Conservation (phyloP, 1,140 invertebrate species). For the Megathymus violae region DNA sequence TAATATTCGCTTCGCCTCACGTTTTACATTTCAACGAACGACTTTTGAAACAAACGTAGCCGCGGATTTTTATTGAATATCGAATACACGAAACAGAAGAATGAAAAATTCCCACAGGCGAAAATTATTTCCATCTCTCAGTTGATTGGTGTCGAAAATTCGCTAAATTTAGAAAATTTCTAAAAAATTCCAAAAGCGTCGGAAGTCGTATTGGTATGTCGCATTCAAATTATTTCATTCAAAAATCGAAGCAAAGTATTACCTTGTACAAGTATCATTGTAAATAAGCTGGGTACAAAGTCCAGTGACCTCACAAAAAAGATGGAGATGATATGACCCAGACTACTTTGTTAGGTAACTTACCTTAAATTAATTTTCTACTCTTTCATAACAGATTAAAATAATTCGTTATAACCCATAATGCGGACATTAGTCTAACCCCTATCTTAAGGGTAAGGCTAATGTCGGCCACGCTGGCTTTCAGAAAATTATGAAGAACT, state of each 20-base stretch:
- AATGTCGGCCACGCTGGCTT: no score
- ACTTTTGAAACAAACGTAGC: background rate
- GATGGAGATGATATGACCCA: no score
- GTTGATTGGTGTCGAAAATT: slow-evolving; percentile 19
- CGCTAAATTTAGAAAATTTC: no score
- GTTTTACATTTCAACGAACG: background rate
- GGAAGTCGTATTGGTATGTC: slow-evolving; percentile 14
- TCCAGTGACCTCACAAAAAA: no score
- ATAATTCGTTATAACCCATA: no score
- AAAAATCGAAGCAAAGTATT: slow-evolving; percentile 28
- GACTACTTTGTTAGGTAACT: no score
- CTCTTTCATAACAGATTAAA: no score
- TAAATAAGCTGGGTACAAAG: no score
- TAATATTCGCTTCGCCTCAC: background rate
- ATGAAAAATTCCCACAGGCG: slow-evolving; percentile 7
- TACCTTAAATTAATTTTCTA: no score
- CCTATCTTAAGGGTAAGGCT: no score
- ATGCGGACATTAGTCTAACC: no score
- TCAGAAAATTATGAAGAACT: no score
- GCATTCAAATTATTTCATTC: slow-evolving; percentile 34
- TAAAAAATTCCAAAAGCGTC: slow-evolving; percentile 17
- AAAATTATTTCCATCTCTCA: slow-evolving; percentile 32
- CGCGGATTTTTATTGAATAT: slow-evolving; percentile 13
- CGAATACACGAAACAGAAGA: slow-evolving; percentile 3
- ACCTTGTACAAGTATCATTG: slow-evolving; percentile 8